phyloP scores from a whole-genome alignment of 2,888 invertebrate genomes.

The Arge pagana region DNA sequence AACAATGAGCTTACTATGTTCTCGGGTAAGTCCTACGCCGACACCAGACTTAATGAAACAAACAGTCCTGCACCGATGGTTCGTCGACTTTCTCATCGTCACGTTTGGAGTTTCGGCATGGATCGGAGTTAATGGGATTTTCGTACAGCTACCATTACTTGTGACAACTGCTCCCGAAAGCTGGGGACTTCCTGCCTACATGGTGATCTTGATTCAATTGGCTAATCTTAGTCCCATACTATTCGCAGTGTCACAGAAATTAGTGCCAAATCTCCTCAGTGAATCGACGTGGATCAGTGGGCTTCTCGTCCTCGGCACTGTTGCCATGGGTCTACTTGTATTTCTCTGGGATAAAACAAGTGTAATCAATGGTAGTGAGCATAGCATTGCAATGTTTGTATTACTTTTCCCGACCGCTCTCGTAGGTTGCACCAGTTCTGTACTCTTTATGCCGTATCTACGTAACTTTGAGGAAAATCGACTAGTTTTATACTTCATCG shows the following conservation, averaged over 20 bases:
- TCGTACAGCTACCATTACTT: conserved; percentile 82
- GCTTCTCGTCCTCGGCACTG: conserved; percentile 62
- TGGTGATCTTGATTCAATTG: conserved; percentile 77
- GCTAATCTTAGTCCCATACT: conserved; percentile 78
- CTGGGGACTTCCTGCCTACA: conserved; percentile 82
- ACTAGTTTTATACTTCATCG: conserved; percentile 79
- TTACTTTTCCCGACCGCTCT: conserved; percentile 71
- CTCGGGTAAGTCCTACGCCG: too few relatives aligned
- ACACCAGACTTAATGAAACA: too few relatives aligned
- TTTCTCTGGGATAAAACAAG: conserved; percentile 66
- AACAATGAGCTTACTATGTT: too few relatives aligned
- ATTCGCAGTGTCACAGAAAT: conserved; percentile 64
- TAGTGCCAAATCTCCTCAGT: conserved; percentile 55
- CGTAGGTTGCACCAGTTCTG: conserved; percentile 86
- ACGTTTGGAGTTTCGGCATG: conserved; percentile 81
- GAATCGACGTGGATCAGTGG: conserved; percentile 64
- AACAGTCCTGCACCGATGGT: conserved; percentile 37
- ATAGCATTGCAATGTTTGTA: conserved; percentile 65
- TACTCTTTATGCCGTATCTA: conserved; percentile 86
- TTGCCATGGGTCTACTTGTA: conserved; percentile 64
- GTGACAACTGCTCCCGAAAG: conserved; percentile 79
- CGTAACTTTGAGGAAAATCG: conserved; percentile 74
- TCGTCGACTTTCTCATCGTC: conserved; percentile 72
- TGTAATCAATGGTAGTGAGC: conserved; percentile 59
- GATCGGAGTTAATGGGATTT: conserved; percentile 86